These are phyloP conservation scores for Diplazon laetatorius DNA, from an alignment of 2,888 invertebrate genomes.

Conservation along the genomic window DNA sequence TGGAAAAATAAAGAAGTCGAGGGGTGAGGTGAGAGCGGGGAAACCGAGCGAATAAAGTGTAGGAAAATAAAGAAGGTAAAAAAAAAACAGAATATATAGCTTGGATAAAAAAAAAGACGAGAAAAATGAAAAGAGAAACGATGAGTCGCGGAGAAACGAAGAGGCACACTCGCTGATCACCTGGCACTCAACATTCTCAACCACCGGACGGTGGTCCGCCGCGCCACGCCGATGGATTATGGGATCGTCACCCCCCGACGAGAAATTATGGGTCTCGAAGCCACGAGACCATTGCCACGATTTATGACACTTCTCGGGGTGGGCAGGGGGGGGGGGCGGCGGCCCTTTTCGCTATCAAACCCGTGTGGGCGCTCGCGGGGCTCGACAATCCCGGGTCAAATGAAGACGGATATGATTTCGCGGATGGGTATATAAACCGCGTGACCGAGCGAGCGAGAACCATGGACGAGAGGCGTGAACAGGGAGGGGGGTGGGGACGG, in stretches of 20 bases:
- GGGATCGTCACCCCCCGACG: conserved; percentile 64
- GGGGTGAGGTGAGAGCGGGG: not conserved
- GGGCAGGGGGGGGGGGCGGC: too few relatives aligned
- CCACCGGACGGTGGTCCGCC: conserved; percentile 24
- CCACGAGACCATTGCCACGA: conserved; percentile 55
- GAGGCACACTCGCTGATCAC: conserved; percentile 56
- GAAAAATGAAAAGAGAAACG: conserved; percentile 10
- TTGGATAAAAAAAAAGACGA: not conserved
- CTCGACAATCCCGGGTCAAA: conserved; percentile 10
- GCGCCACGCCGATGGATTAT: conserved; percentile 67
- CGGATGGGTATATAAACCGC: not conserved
- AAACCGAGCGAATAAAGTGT: not conserved
- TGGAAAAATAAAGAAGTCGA: conserved; percentile 16
- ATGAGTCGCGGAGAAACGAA: conserved; percentile 23
- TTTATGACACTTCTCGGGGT: conserved; percentile 58
- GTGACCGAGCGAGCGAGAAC: not conserved
- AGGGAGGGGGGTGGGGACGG: not conserved
- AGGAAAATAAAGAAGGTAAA: conserved; percentile 33
- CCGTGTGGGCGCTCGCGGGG: too few relatives aligned
- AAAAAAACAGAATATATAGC: too few relatives aligned
- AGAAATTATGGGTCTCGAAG: conserved; percentile 67
- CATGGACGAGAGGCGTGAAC: not conserved
- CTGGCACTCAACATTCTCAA: conserved; percentile 57
- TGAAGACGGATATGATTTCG: conserved; percentile 16
- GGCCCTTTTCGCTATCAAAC: too few relatives aligned